Base-by-base conservation (phyloP, 1,140 invertebrate genomes). In the Elymnias hypermnestra region DNA sequence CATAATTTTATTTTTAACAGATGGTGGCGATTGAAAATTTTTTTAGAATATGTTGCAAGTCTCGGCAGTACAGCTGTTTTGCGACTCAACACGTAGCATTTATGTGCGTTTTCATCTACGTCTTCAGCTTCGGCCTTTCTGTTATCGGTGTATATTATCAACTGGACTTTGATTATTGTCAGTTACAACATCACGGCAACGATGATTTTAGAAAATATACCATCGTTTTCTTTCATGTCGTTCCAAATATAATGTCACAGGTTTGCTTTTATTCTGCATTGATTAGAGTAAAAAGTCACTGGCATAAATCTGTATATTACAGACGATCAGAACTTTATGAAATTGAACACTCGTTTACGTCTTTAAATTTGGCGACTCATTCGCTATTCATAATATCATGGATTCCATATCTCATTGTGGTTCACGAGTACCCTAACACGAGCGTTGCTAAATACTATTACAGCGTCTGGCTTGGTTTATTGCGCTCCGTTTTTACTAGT, bases 401-500 rank as follows among this genome's bases (percentile, higher is more conserved):
- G 93, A 48, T 90, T n/a, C 93, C 93, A 0, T 91, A 92, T 42
- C 86, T 90, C 0, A 57, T 90, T 0, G 76, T 90, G 0, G 53
- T 89, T 5, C 86, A 87, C 43, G 44, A 90, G 1, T 89, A 87
- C 39, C 88, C 88, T 1, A 66, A 71, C 8, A 82, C 89, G 0
- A 87, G 73, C 13, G 76, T 89, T 14, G 68, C 83, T 0, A 60
- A 89, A 5, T 90, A 91, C 57, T 91, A 93, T 61, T 89, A 91
- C 42, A 67, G 90, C 3, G 90, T 90, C 3, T 94, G 92, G 90
- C 72, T 93, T 25, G 92, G 90, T 0, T 73, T 93, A 0, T 88
- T 87, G 31, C 93, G 94, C 49, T 91, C 91, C 0, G 91, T 92
- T 40, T 66, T 93, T 25, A 91, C 91, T 52, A 91, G 89, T 56